Conservation (phyloP, 1,140 invertebrate species). For the Drosophila fuyamai region DNA sequence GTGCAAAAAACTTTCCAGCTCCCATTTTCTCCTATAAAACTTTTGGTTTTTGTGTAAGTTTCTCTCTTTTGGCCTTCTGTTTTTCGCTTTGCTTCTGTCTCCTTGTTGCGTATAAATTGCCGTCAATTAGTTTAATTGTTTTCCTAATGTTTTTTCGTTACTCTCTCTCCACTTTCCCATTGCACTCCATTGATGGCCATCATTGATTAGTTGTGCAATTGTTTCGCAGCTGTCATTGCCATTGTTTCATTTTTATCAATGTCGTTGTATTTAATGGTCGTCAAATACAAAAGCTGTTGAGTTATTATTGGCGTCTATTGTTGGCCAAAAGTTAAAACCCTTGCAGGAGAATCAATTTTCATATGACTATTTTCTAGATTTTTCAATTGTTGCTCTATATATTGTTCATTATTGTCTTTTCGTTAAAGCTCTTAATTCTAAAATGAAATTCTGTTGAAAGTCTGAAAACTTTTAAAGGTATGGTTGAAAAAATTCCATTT, state of each 20-base stretch:
- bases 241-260: constrained; percentile 19
- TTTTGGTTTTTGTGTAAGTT: constrained; percentile 46
- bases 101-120: constrained; percentile 77
- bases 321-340: constrained; percentile 14
- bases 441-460: too few species aligned
- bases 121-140: constrained; percentile 80
- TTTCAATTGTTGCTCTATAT: not conserved
- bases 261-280: constrained; percentile 39
- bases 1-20: constrained; percentile 60
- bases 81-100: constrained; percentile 31
- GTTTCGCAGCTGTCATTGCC: constrained; percentile 40
- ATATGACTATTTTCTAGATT: not conserved
- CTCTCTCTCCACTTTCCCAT: constrained; percentile 1
- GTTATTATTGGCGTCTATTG: constrained; percentile 36
- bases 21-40: constrained; percentile 61
- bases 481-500: not conserved
- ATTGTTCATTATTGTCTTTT: not conserved
- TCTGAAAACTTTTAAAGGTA: too few species aligned
- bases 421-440: too few species aligned
- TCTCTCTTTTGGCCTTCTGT: constrained; percentile 10
- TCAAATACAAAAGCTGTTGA: constrained; percentile 37
- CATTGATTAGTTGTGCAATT: constrained; percentile 75
- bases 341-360: constrained; percentile 3
- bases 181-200: constrained; percentile 55
- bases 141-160: constrained; percentile 49